Evolutionary conservation across 2,888 invertebrate species (phyloP), one percentile per base, ranked within the genome.

Genomic region (Unio pictorum): DNA sequence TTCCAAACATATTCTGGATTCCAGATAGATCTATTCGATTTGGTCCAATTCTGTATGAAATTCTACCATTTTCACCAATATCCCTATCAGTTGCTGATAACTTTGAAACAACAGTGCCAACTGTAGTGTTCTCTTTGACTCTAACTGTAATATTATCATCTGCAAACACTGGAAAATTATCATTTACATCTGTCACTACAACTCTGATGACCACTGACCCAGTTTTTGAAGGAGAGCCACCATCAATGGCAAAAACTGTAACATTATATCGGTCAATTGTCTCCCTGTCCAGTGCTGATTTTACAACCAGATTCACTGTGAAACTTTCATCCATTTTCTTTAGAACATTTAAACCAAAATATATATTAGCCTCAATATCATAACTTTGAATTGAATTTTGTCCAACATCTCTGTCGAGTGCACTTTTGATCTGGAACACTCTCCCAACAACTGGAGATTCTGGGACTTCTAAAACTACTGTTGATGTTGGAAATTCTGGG

Each of bases 11-110:
- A 30, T 72, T 62, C 57, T 64, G 69, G 5, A 78, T 71, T 61
- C 72, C 34, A n/a, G 69, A 26, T 56, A 26, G 54, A 20, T 11
- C 18, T 59, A 20, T 66, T 69, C 3, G 59, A n/a, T 61, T 57
- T 8, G 58, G 54, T 6, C 60, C 66, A 20, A 80, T 89, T 84
- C 88, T 88, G 81, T 90, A 91, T 28, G 84, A 79, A 23, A 92
- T 85, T 66, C 90, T 88, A 11, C 90, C 93, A 86, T 96, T 97
- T 7, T 92, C 93, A 8, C 96, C 96, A 79, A 94, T 93, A 86
- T 97, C 97, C 55, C 93, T 92, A 87, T 98, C 97, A 15, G 92
- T 93, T 0, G 97, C 97, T n/a, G 93, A 92, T 0, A 97, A 94
- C 59, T 65, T 64, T 15, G 58, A 26, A 20, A 67, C 55, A n/a